Evolutionary conservation across 1,140 invertebrate genomes (phyloP), one percentile per base, ranked within the genome.

Genomic region (Wiebesia pumilae): DNA sequence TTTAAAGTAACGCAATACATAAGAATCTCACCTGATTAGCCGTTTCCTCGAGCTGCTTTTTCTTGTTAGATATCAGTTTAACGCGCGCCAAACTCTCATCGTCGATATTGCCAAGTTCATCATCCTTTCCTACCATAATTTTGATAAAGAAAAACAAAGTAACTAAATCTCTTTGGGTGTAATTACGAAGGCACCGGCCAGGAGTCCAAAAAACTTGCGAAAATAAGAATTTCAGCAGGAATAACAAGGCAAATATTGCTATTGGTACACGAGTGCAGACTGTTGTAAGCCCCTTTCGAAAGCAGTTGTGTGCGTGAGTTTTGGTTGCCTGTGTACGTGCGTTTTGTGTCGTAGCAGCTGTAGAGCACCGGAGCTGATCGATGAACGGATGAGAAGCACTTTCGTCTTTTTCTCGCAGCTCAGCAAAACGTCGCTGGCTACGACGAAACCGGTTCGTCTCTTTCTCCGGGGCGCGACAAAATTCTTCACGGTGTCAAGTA

Each of bases 51-150:
- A 93, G 88, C 54, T 90, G 84, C 67, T 88, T 90, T 65, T 89
- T 91, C 83, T 93, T 93, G 19, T 92, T 88, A 30, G 91, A 85
- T 65, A 93, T 93, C 51, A 92, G 43, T 88, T 90, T 91, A 69
- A 91, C 91, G 54, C 90, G 83, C n/a, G 89, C 89, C 30, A 89
- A 89, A 88, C 89, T 90, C 83, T 87, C 86, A 21, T 81, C 83
- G 69, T 87, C 81, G 75, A 87, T 83, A 35, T 81, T 73, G 1
- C 40, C 54, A 33, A 80, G 47, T 33, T 79, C 81, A 21, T 81
- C 81, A 73, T 83, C 86, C n/a, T 83, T 87, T 0, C 81, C 75
- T 47, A 87, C 81, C 86, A 87, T 87, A 83, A 51, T 83, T 75
- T 75, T 43, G 1, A 10, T 1, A 19, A 10, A 43, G 2, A n/a